phyloP scores from a whole-genome alignment of 2,113 vertebrate genomes.

The Phaethon lepturus region DNA sequence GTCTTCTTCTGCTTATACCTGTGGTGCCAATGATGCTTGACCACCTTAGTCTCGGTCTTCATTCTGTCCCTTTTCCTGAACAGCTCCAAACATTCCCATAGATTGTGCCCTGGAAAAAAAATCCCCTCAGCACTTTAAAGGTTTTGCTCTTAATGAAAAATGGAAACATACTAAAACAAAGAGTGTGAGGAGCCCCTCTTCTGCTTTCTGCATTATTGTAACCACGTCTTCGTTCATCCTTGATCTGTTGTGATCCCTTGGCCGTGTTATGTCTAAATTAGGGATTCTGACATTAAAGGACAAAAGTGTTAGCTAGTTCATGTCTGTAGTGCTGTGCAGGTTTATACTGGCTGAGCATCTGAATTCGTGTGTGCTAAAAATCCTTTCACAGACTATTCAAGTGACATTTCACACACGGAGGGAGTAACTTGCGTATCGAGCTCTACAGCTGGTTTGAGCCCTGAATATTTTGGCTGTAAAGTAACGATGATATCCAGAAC shows the following conservation, averaged over 20 bases:
- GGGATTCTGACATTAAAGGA: neutral
- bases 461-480: neutral
- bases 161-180: neutral
- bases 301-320: neutral
- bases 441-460: neutral
- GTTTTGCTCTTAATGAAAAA: neutral
- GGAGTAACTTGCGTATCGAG: neutral
- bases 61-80: neutral
- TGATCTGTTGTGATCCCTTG: neutral
- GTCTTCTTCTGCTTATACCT: neutral
- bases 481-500: neutral
- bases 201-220: neutral
- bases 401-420: neutral
- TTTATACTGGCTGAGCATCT: neutral
- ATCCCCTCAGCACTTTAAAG: neutral
- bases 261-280: neutral
- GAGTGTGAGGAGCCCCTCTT: neutral
- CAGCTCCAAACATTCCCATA: neutral
- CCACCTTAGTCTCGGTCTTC: neutral
- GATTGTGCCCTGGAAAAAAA: neutral
- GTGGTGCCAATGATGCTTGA: neutral
- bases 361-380: neutral
- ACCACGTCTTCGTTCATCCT: neutral
- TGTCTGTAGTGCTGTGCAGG: neutral
- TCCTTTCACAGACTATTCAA: neutral